phyloP scores from a whole-genome alignment of 37 sponge, comb jelly and placozoan species.

The Diacarnus erythraeanus region DNA sequence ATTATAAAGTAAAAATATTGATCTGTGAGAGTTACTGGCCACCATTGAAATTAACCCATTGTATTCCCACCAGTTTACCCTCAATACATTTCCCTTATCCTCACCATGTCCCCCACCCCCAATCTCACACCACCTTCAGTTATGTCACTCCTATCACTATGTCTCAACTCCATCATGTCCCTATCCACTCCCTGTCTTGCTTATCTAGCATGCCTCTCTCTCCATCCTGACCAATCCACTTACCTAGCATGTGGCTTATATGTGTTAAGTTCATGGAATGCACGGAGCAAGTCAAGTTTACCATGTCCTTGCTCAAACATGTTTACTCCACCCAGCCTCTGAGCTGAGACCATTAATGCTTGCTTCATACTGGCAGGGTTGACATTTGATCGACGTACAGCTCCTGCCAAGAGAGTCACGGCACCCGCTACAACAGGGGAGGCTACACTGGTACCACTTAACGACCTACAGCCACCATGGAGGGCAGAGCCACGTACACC shows the following conservation, averaged over 20 bases:
- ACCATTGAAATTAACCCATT: too few species aligned
- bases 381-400: slow-evolving; percentile 63
- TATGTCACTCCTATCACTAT: too few species aligned
- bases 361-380: slow-evolving; percentile 99
- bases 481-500: slow-evolving; percentile 91
- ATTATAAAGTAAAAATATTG: too few species aligned
- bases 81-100: too few species aligned
- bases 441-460: slow-evolving; percentile 98
- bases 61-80: too few species aligned
- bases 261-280: slow-evolving; percentile 75
- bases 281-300: slow-evolving; percentile 88
- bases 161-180: too few species aligned
- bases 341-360: slow-evolving; percentile 91
- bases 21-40: too few species aligned
- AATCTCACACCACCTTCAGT: too few species aligned
- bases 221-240: background rate
- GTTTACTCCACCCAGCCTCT: slow-evolving; percentile 76
- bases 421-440: slow-evolving; percentile 99
- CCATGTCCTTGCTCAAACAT: slow-evolving; percentile 99
- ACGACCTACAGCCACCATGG: slow-evolving; percentile 87
- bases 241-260: slow-evolving; percentile 89
- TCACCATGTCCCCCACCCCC: too few species aligned
- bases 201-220: background rate
- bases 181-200: too few species aligned
- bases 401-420: slow-evolving; percentile 84